Evolutionary conservation across 2,888 invertebrate genomes (phyloP), one percentile per base, ranked within the genome.

Genomic region (Mycalesis mineus): DNA sequence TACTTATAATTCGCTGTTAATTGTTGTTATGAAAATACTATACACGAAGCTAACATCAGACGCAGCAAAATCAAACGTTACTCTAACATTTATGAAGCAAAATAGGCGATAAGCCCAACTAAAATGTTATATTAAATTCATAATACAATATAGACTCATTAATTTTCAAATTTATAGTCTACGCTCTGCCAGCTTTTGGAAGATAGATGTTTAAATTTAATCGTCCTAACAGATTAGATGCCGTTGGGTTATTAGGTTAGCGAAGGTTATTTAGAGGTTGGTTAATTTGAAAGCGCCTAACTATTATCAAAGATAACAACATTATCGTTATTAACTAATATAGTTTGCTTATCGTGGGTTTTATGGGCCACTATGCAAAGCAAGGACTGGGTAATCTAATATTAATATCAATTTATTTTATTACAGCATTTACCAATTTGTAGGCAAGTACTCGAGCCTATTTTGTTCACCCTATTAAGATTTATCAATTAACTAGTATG

Each of bases 301-400:
- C 22, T 37, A 49, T 13, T 45, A 47, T 2, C 8, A 11, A 11
- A 47, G 15, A 15, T 47, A 47, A 33, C 9, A 45, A 31, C 6
- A 31, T 45, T 13, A 45, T 9, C 14, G 28, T 44, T 11, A 29
- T 44, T 39, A 15, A n/a, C 8, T 28, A 49, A 22, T 13, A 48
- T 37, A 37, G 49, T 49, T 49, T 22, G 49, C 49, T 37, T 49
- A 49, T 37, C 37, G 28, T 13, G 22, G 13, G 15, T 37, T 37
- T 48, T 22, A 37, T 28, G 49, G 37, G 13, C 22, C 6, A 22
- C 36, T 37, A n/a, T 48, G 17, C 17, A 48, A 31, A 36, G 7
- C 22, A 37, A 49, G 37, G 28, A 3, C 5, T 22, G n/a, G 17
- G 28, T 49, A 37, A 49, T 37, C 37, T n/a, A 49, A 37, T 39